These are phyloP conservation scores for Heliconius eleuchia DNA, from an alignment of 1,140 invertebrate genomes.

Conservation along the genomic window DNA sequence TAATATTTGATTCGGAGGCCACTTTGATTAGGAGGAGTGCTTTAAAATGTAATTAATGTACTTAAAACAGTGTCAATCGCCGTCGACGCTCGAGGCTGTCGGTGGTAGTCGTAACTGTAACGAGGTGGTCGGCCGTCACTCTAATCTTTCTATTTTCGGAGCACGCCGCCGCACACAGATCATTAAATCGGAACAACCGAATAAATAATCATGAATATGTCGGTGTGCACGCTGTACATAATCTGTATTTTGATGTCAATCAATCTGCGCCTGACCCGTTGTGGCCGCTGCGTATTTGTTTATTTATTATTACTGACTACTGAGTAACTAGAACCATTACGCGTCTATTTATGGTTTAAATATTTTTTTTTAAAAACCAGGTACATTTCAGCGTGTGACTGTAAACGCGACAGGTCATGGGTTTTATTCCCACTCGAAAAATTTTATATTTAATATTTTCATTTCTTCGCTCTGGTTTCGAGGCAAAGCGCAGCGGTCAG, in stretches of 20 bases:
- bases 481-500: too few species aligned
- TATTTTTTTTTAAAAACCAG: background rate
- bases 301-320: constrained; percentile 28
- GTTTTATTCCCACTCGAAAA: too few species aligned
- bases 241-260: constrained; percentile 59
- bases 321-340: constrained; percentile 27
- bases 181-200: constrained; percentile 52
- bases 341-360: constrained; percentile 13
- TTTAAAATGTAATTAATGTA: constrained; percentile 36
- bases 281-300: constrained; percentile 37
- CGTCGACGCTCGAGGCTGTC: constrained; percentile 31
- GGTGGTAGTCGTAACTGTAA: constrained; percentile 38
- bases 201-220: constrained; percentile 59
- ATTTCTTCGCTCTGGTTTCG: too few species aligned
- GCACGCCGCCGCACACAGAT: constrained; percentile 34
- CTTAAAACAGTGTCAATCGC: constrained; percentile 34
- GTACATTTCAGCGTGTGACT: too few species aligned
- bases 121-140: constrained; percentile 52
- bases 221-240: constrained; percentile 42
- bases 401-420: too few species aligned
- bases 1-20: background rate
- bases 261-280: constrained; percentile 40
- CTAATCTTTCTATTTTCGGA: constrained; percentile 62
- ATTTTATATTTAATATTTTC: too few species aligned
- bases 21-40: constrained; percentile 18